Evolutionary conservation across 2,797 vertebrate species (phyloP).

Genomic region (Vespertilio murinus): DNA sequence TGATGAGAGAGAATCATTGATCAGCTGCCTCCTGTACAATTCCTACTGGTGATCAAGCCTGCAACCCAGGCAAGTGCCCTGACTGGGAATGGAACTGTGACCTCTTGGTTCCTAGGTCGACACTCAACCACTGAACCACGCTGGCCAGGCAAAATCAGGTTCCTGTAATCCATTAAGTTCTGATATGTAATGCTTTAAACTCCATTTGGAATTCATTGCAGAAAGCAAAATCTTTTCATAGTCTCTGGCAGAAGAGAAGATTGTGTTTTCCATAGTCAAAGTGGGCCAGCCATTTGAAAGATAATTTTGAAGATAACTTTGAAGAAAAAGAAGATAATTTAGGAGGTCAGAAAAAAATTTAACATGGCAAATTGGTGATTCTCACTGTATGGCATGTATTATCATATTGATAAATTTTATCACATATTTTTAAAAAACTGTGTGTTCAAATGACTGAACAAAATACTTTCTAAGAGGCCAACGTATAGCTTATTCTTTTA

Average conservation of each 20-base stretch:
- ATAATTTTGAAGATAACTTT: background rate
- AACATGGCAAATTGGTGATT: background rate
- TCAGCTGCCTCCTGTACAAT: too few relatives aligned
- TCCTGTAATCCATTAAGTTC: background rate
- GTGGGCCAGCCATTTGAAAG: background rate
- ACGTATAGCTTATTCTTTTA: conserved; percentile 35
- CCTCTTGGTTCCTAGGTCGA: too few relatives aligned
- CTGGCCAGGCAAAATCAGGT: too few relatives aligned
- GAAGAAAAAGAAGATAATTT: background rate
- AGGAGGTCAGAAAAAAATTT: background rate
- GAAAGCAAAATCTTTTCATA: background rate
- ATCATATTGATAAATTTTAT: background rate
- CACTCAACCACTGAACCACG: too few relatives aligned
- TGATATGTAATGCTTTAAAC: background rate
- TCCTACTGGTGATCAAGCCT: too few relatives aligned
- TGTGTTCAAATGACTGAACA: background rate
- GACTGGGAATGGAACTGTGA: too few relatives aligned
- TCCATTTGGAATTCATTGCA: conserved; percentile 1
- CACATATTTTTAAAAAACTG: background rate
- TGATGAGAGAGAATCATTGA: too few relatives aligned
- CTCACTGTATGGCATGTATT: background rate
- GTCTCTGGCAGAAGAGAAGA: background rate
- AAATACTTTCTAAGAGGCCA: background rate
- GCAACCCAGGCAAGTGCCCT: too few relatives aligned
- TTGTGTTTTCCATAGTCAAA: background rate